Evolutionary conservation across 1,140 invertebrate genomes (phyloP).

Genomic region (Thaumetopoea pityocampa): DNA sequence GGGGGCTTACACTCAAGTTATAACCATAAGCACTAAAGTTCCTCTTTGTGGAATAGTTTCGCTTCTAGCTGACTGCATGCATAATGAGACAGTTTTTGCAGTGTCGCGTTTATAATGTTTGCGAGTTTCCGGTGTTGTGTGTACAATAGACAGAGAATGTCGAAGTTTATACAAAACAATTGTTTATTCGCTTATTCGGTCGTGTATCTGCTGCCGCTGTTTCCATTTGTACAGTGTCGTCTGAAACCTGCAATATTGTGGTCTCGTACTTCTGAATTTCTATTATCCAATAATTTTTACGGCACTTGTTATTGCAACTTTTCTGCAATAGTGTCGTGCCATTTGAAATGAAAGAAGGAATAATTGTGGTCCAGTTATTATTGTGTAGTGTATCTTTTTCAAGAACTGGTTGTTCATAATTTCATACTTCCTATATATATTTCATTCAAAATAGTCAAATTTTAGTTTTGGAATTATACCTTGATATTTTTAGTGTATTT

Average conservation of each 20-base stretch:
- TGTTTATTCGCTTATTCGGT: conserved; percentile 12
- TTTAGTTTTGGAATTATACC: too few relatives aligned
- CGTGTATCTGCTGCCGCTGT: conserved; percentile 3
- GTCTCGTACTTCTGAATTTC: conserved; percentile 7
- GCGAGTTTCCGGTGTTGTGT: conserved; percentile 7
- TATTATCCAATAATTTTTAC: conserved; percentile 11
- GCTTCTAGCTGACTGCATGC: conserved; percentile 5
- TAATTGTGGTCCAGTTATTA: not conserved
- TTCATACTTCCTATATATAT: too few relatives aligned
- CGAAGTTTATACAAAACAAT: conserved; percentile 15
- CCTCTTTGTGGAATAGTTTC: conserved; percentile 19
- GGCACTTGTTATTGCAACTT: conserved; percentile 6
- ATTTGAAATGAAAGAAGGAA: conserved; percentile 6
- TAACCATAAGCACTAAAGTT: conserved; percentile 21
- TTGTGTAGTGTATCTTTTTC: too few relatives aligned
- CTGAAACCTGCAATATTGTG: conserved; percentile 8
- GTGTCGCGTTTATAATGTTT: conserved; percentile 14
- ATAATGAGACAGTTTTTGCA: conserved; percentile 21
- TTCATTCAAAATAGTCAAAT: too few relatives aligned
- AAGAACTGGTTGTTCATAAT: too few relatives aligned
- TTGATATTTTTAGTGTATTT: too few relatives aligned
- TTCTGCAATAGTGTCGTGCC: conserved; percentile 3
- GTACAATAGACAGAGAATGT: conserved; percentile 13
- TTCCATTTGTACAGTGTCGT: conserved; percentile 2
- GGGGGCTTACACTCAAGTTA: conserved; percentile 36